A percentile compares a stretch with the other conserved stretches of the same genome.
These are phyloP conservation scores for Chionodraco myersi DNA, from an alignment of 2,113 vertebrate genomes.

Conservation along the genomic window DNA sequence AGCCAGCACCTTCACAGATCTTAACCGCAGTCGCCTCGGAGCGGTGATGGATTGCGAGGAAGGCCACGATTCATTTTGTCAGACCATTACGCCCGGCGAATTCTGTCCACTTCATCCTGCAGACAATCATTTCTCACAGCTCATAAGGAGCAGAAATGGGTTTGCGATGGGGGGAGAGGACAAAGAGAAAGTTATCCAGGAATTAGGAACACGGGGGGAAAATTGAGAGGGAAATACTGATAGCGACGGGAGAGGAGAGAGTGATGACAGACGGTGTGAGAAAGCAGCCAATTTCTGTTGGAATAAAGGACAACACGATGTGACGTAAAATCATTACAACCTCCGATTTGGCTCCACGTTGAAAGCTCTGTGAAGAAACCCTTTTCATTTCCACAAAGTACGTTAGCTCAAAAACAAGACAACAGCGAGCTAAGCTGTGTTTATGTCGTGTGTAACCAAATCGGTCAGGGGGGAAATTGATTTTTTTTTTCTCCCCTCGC, in stretches of 20 bases:
- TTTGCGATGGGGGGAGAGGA: slow-evolving; percentile 31
- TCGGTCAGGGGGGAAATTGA: slow-evolving; percentile 79
- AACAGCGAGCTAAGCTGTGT: slow-evolving; percentile 29
- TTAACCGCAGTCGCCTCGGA: slow-evolving; percentile 95
- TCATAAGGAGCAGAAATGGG: slow-evolving; percentile 77
- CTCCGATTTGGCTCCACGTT: slow-evolving; percentile 4
- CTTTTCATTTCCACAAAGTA: neutral
- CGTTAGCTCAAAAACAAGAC: slow-evolving; percentile 53
- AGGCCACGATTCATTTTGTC: slow-evolving; percentile 99
- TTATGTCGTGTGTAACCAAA: slow-evolving; percentile 65
- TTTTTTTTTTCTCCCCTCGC: slow-evolving; percentile 55
- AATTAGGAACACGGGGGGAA: slow-evolving; percentile 53
- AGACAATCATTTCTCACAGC: slow-evolving; percentile 94
- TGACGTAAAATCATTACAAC: slow-evolving; percentile 24
- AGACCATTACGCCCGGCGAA: slow-evolving; percentile 96
- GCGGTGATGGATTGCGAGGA: slow-evolving; percentile 98
- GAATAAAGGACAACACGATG: slow-evolving; percentile 11
- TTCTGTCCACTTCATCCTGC: slow-evolving; percentile 92
- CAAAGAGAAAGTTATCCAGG: slow-evolving; percentile 32
- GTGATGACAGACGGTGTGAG: slow-evolving; percentile 45
- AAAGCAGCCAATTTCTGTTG: slow-evolving; percentile 28
- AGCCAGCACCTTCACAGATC: slow-evolving; percentile 99
- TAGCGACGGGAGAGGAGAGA: slow-evolving; percentile 22
- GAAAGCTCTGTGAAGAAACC: slow-evolving; percentile 32
- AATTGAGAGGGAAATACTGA: slow-evolving; percentile 43